phyloP scores from a whole-genome alignment of 2,797 vertebrate genomes.

The Monodelphis domestica region DNA sequence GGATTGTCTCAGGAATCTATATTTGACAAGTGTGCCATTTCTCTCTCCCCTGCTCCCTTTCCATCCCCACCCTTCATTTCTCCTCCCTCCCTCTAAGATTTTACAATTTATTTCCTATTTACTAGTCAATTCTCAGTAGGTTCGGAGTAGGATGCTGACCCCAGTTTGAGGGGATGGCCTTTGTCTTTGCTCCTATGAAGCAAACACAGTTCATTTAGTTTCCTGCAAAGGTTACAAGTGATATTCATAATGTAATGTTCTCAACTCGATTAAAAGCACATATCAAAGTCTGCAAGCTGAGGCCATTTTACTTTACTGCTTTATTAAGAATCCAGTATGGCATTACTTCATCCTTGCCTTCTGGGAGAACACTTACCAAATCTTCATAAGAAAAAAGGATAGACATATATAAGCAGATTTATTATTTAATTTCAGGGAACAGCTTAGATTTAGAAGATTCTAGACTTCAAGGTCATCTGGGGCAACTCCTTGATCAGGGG shows the following conservation, averaged over 20 bases:
- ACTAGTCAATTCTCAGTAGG: background rate
- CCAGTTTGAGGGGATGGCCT: background rate
- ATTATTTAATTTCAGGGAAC: background rate
- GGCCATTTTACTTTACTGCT: background rate
- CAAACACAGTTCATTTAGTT: background rate
- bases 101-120: background rate
- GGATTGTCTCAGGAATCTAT: background rate
- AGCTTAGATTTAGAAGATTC: background rate
- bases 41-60: background rate
- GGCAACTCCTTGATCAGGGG: background rate
- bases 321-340: background rate
- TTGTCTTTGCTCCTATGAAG: background rate
- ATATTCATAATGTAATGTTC: background rate
- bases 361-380: background rate
- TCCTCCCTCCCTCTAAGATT: background rate
- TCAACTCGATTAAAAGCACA: background rate
- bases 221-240: background rate
- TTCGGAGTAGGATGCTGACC: background rate
- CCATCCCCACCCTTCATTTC: background rate
- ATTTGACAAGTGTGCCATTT: background rate
- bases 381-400: background rate
- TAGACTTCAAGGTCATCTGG: background rate
- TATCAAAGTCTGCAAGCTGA: background rate
- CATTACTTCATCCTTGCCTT: background rate
- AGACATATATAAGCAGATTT: background rate